Percentiles rank a stretch among this genome's conserved stretches.
Conservation (phyloP, 2,888 invertebrate genomes). For the Abscondita cerata region DNA sequence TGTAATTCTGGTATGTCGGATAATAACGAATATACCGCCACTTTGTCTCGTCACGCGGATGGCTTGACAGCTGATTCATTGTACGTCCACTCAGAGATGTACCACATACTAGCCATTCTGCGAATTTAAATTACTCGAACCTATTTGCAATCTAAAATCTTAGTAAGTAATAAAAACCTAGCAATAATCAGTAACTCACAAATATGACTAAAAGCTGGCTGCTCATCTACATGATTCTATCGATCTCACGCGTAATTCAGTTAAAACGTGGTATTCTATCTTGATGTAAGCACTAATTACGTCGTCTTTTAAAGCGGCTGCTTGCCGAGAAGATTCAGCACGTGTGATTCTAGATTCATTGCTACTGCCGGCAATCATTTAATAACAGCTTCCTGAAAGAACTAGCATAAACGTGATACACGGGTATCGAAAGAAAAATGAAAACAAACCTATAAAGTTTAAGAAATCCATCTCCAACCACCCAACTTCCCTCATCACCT, state of each 20-base stretch:
- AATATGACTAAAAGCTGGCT: slow-evolving; percentile 80
- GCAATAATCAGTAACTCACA: slow-evolving; percentile 66
- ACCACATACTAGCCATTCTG: slow-evolving; percentile 93
- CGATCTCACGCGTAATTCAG: slow-evolving; percentile 87
- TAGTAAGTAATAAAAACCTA: background rate
- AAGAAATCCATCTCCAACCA: slow-evolving; percentile 88
- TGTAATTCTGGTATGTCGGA: slow-evolving; percentile 75
- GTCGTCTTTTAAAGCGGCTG: slow-evolving; percentile 85
- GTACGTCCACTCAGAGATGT: slow-evolving; percentile 91
- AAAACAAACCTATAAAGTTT: slow-evolving; percentile 73
- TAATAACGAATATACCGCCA: slow-evolving; percentile 84
- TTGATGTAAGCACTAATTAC: too few species aligned
- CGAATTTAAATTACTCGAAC: slow-evolving; percentile 85
- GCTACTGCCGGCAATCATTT: slow-evolving; percentile 66
- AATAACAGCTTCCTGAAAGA: too few species aligned
- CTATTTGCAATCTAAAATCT: slow-evolving; percentile 80
- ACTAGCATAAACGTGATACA: too few species aligned
- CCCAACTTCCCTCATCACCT: slow-evolving; percentile 92
- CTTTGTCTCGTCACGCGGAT: slow-evolving; percentile 90
- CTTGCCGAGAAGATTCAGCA: slow-evolving; percentile 76
- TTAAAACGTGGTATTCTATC: too few species aligned
- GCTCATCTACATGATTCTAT: slow-evolving; percentile 76
- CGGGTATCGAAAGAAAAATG: too few species aligned
- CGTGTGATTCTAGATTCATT: slow-evolving; percentile 69
- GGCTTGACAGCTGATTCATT: slow-evolving; percentile 76